These are phyloP conservation scores for Melanotaenia pygmaea DNA, from an alignment of 2,797 vertebrate genomes.

Conservation along the genomic window DNA sequence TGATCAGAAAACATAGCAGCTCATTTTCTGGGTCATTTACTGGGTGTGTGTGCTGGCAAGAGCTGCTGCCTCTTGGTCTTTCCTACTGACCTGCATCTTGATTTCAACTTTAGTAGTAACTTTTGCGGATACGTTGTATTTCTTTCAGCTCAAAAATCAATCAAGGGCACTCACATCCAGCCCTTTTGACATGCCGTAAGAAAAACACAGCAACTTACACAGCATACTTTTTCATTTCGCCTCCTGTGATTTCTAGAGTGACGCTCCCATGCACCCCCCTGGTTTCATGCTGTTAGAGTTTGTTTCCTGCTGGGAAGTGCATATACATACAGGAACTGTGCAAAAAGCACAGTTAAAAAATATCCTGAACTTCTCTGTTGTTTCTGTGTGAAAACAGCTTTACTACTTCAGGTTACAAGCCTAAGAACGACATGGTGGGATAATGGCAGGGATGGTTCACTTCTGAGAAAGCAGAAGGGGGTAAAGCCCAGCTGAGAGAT, in stretches of 20 bases:
- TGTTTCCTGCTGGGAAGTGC: neutral
- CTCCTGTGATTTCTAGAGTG: neutral
- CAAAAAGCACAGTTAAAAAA: neutral
- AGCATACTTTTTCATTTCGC: neutral
- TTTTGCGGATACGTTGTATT: neutral
- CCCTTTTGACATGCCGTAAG: neutral
- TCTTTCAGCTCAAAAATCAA: neutral
- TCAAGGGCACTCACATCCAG: neutral
- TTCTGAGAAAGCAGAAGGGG: slow-evolving; percentile 11
- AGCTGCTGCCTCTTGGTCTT: neutral
- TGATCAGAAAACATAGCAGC: neutral
- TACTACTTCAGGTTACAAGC: slow-evolving; percentile 19
- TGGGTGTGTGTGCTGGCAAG: neutral
- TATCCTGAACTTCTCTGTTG: neutral
- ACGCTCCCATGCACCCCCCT: neutral
- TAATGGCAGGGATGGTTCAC: slow-evolving; percentile 16
- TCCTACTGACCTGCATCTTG: neutral
- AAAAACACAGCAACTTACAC: neutral
- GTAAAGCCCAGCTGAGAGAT: slow-evolving; percentile 5
- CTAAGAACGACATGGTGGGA: neutral
- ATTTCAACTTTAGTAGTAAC: neutral
- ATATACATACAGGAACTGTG: neutral
- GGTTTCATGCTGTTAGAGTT: neutral
- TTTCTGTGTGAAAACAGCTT: neutral
- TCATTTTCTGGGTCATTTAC: neutral